Base-by-base conservation (phyloP, 2,797 vertebrate genomes). In the Crenichthys baileyi region DNA sequence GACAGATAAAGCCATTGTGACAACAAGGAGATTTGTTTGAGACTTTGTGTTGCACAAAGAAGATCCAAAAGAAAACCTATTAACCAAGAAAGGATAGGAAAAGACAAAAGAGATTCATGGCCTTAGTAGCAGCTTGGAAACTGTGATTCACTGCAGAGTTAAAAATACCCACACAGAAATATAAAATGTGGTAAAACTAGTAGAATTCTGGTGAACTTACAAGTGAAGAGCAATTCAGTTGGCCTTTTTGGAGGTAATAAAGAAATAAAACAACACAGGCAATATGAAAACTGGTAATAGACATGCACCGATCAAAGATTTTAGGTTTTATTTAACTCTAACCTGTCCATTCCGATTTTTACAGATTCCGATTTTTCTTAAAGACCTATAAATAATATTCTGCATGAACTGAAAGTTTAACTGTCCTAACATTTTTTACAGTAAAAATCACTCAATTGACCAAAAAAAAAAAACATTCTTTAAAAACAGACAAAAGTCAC, bases 61-160 rank as follows among this genome's bases (percentile, higher is more conserved):
- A 2, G 60, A 84, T 80, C 56, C 26, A 73, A 67, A 61, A 60
- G 71, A 79, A 81, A 81, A 81, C 55, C 41, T 55, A 36, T 16
- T 15, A 73, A 26, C 72, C 53, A 76, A 53, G 65, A 29, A 65
- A 67, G 39, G 63, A 41, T 12, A 24, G 1, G 0, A 22, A 11
- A 67, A 41, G 31, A 67, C 4, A 67, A 67, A 18, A 12, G 36
- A 41, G 4, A 18, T 24, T 67, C 22, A 41, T 39, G 16, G 36
- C 20, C 22, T 53, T 18, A 29, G 12, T 16, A 29, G 26, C 58
- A 60, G 26, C 56, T 26, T 61, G 58, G 15, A 60, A 15, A 60
- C 12, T 60, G 13, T n/a, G 26, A 36, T 18, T 63, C 60, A 39
- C 63, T 65, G 20, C 63, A 65, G 63, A 18, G 31, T 65, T 11